Evolutionary conservation across 1,140 invertebrate species (phyloP).

Genomic region (Brachionus calyciflorus): DNA sequence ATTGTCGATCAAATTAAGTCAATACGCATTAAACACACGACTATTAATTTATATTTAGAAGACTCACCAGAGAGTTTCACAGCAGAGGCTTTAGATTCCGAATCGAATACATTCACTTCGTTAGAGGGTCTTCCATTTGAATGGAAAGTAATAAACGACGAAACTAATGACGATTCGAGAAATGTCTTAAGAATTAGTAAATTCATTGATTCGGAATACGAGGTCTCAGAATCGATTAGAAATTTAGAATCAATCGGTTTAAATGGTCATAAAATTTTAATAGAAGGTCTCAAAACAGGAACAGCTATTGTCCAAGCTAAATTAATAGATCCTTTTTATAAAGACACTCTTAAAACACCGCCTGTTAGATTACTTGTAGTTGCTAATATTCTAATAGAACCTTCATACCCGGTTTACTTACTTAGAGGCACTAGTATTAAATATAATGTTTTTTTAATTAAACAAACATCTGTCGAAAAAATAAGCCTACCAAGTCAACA

Average conservation of each 20-base stretch:
- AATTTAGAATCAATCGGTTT: conserved; percentile 25
- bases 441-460: conserved; percentile 1
- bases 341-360: neutral
- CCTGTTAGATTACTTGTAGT: conserved; percentile 10
- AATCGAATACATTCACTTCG: conserved; percentile 19
- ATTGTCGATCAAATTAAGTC: conserved; percentile 42
- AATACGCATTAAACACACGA: conserved; percentile 35
- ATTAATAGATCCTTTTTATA: conserved; percentile 22
- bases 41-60: conserved; percentile 16
- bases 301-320: conserved; percentile 35
- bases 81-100: neutral
- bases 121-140: conserved; percentile 38
- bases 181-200: conserved; percentile 9
- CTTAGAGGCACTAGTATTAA: neutral
- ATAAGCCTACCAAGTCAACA: neutral
- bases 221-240: neutral
- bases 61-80: conserved; percentile 36
- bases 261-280: conserved; percentile 17
- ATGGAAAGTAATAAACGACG: conserved; percentile 31
- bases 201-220: conserved; percentile 31
- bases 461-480: conserved; percentile 35
- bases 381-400: conserved; percentile 43
- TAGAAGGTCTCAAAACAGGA: conserved; percentile 39
- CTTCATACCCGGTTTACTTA: conserved; percentile 14
- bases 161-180: neutral